Evolutionary conservation across 2,797 vertebrate species (phyloP), one percentile per base, ranked within the genome.

Genomic region (Psittacula derbiana): DNA sequence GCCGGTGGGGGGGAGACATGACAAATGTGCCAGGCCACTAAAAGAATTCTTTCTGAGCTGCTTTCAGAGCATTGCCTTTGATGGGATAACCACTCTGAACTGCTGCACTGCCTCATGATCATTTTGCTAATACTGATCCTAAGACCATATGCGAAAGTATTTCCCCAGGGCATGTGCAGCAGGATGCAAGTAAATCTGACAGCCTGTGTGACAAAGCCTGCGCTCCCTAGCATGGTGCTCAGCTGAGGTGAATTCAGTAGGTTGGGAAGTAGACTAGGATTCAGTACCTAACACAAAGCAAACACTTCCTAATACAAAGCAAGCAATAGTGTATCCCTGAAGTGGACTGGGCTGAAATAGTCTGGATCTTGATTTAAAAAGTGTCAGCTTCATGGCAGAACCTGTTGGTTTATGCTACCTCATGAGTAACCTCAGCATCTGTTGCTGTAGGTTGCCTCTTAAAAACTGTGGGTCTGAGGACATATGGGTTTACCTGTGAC

Each of bases 211-310:
- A 31, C 16, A 53, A 64, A 84, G 25, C 10, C 30, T 79, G 25
- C 4, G 3, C 9, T 69, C 23, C 10, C 10, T 23, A 8, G 6
- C 4, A 27, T 1, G 6, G 36, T 11, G 6, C 25, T 72, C 50
- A 80, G 36, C 28, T 61, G 73, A 67, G 49, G 15, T 38, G 60
- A 80, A 83, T 60, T 55, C 16, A 25, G 33, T 44, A 55, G 21
- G 6, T 11, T 64, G 36, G 46, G n/a, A 55, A 27, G 15, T 30
- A 47, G n/a, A 60, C 62, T 2, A 74, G 38, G 17, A 44, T 81
- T 79, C 11, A 12, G 31, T 38, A 53, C 16, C 18, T 46, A 89
- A 80, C 1, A 4, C 41, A 88, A 83, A 83, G 6, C 44, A 66
- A 72, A 38, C 12, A 23, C 69, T 86, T 72, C 46, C 43, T 61